Base-by-base conservation (phyloP, 2,113 vertebrate species). In the Orientallactaga bullata region DNA sequence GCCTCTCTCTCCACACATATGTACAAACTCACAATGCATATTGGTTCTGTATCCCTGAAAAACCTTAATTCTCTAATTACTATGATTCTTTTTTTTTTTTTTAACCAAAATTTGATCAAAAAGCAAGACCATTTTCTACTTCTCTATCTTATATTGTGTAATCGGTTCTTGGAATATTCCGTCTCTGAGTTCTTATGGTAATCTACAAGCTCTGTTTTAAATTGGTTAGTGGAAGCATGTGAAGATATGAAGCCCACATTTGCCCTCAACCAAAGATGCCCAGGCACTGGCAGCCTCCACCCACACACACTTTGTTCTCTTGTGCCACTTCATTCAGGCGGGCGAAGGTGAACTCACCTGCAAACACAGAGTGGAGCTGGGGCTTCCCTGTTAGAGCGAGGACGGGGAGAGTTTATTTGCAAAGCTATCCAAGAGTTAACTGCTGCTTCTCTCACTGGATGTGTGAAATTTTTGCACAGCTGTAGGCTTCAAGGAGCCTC, bases 291-390 rank as follows among this genome's bases (percentile, higher is more conserved):
- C 8, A 9, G 28, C 32, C 66, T 28, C n/a, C 42, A 20, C 7
- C 42, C n/a, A 24, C 0, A 2, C 15, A 85, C 94, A 96, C 95
- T 94, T 96, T 93, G 95, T 94, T 96, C 96, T 93, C 94, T 91
- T 97, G 79, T 71, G 21, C 94, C 93, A 96, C 94, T 96, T 97
- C 90, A 92, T 93, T 97, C 28, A 8, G 39, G 42, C 42, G 42
- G 8, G 8, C 32, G 72, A 73, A 28, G 32, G 37, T 51, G 24
- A 78, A 78, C 69, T 72, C 73, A 66, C 85, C 88, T 86, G 74
- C 26, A 26, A 73, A 69, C 42, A 58, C 32, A 28, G 21, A 24
- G 42, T 42, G 63, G 47, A 78, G 80, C 63, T 1, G 83, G 42
- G 24, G 2, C 55, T 63, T 83, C 55, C 15, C 7, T n/a, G 60